Evolutionary conservation across 2,113 vertebrate species (phyloP).

Genomic region (Phoenicopterus ruber): DNA sequence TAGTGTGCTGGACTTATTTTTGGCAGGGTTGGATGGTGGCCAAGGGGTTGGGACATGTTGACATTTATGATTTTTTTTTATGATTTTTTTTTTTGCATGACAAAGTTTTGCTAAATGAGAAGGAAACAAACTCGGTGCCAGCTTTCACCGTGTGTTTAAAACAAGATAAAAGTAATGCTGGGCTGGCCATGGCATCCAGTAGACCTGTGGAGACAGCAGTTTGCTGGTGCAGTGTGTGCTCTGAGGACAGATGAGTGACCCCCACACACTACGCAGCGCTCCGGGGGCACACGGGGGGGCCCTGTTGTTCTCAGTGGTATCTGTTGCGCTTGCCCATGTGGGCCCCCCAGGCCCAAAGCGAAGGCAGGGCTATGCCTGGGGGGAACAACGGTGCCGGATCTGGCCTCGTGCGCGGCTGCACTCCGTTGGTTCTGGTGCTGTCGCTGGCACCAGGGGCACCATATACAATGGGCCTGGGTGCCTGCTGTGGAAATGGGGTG

Average conservation of each 20-base stretch:
- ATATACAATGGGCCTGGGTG: neutral
- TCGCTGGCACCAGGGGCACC: rapidly evolving
- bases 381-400: neutral
- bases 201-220: neutral
- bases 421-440: rapidly evolving
- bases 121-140: neutral
- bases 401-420: rapidly evolving
- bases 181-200: neutral
- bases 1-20: neutral
- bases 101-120: neutral
- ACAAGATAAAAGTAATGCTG: neutral
- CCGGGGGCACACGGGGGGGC: rapidly evolving
- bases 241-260: neutral
- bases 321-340: neutral
- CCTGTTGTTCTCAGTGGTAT: neutral
- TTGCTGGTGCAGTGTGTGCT: neutral
- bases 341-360: neutral
- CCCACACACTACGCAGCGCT: rapidly evolving
- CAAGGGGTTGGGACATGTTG: neutral
- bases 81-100: neutral
- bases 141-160: neutral
- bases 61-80: neutral
- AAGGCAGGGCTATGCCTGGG: neutral
- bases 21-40: neutral
- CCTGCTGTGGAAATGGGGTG: neutral